These are phyloP conservation scores for Thymelicus sylvestris DNA, from an alignment of 2,888 invertebrate species.

Conservation along the genomic window DNA sequence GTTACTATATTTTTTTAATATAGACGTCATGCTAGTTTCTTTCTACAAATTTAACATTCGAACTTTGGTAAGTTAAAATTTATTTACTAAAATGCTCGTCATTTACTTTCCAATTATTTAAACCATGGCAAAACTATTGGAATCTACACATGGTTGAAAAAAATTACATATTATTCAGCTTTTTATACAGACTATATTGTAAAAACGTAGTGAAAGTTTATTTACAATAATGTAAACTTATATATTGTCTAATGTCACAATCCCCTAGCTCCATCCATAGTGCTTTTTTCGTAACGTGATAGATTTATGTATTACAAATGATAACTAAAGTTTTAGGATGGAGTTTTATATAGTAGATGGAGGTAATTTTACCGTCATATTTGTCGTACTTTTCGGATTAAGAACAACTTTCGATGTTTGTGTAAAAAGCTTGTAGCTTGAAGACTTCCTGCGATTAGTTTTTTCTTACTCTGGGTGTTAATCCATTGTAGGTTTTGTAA, in stretches of 20 bases:
- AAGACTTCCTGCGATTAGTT: slow-evolving; percentile 18
- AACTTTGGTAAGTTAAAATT: slow-evolving; percentile 4
- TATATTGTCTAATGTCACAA: slow-evolving; percentile 34
- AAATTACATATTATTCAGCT: slow-evolving; percentile 29
- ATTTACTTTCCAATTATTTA: slow-evolving; percentile 8
- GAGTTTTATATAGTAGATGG: slow-evolving; percentile 33
- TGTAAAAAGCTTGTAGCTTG: slow-evolving; percentile 37
- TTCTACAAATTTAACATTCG: slow-evolving; percentile 13
- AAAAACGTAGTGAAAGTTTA: slow-evolving; percentile 35
- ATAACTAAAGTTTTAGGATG: slow-evolving; percentile 34
- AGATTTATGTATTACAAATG: slow-evolving; percentile 30
- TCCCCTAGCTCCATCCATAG: slow-evolving; percentile 37
- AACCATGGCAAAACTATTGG: slow-evolving; percentile 7
- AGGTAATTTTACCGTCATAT: slow-evolving; percentile 30
- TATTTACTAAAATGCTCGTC: background rate
- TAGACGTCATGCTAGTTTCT: slow-evolving; percentile 79
- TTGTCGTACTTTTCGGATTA: slow-evolving; percentile 33
- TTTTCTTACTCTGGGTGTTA: slow-evolving; percentile 29
- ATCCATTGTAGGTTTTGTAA: slow-evolving; percentile 36
- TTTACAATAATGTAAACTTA: slow-evolving; percentile 36
- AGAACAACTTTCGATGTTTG: slow-evolving; percentile 37
- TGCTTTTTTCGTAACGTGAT: slow-evolving; percentile 29
- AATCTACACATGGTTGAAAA: slow-evolving; percentile 19
- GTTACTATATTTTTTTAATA: slow-evolving; percentile 78
- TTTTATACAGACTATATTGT: slow-evolving; percentile 34